Evolutionary conservation across 2,797 vertebrate species (phyloP), one percentile per base, ranked within the genome.

Genomic region (Characodon lateralis): DNA sequence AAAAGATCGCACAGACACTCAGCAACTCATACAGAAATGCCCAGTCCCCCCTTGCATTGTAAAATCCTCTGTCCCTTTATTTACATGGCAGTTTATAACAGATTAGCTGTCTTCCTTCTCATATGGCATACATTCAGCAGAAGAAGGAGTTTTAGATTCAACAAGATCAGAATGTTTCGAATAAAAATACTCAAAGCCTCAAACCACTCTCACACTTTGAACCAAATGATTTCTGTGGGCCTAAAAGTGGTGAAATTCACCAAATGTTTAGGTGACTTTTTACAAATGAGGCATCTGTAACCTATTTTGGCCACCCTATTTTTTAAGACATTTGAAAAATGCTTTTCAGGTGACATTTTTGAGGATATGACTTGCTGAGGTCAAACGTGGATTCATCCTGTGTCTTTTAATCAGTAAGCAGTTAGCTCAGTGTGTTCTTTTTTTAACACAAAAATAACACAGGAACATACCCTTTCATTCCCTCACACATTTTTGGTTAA

Each of bases 41-140:
- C 84, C 81, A 63, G 82, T 73, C 77, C 84, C 83, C 82, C 74
- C 69, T 92, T 93, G 92, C 92, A 93, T 94, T 85, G 73, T 89
- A 88, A 92, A 92, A 92, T 86, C 87, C 78, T 85, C 85, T 73
- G 86, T 90, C 91, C 79, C 87, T 91, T 91, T 95, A 96, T 95
- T 94, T 96, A 95, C 95, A 96, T 95, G 95, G 96, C 95, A 96
- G 95, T 96, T 95, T 92, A 88, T 87, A 90, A 94, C 93, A 94
- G 92, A 93, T 94, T 94, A 89, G 93, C 93, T 93, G 87, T 93
- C 90, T 76, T 89, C 89, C 92, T 93, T 90, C 92, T 93, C 91
- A 20, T 89, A 91, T 92, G 93, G 92, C 94, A 88, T 96, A 96
- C 96, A 96, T 96, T 96, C 95, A 96, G 92, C 93, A 90, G 88